Evolutionary conservation across 2,797 vertebrate species (phyloP).

Genomic region (Peromyscus aztecus): DNA sequence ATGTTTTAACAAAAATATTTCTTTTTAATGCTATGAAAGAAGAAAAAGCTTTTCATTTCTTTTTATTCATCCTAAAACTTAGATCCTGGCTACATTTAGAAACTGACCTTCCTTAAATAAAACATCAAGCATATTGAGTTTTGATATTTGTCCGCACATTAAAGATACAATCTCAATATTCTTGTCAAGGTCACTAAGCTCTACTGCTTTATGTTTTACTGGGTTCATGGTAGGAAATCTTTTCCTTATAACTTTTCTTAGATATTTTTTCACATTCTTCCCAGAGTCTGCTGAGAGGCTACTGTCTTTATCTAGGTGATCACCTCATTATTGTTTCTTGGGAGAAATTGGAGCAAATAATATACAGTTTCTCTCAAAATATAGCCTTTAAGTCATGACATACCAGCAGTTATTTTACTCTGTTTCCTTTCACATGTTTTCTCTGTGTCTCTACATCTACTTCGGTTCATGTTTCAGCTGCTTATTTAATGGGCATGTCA

Average conservation of each 20-base stretch:
- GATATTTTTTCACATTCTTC: background rate
- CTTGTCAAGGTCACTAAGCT: background rate
- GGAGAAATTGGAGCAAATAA: background rate
- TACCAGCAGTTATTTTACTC: background rate
- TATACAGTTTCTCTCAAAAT: background rate
- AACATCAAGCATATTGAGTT: background rate
- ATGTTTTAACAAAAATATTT: conserved; percentile 13
- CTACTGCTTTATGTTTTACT: background rate
- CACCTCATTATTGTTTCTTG: background rate
- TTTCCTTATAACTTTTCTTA: background rate
- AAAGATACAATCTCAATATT: background rate
- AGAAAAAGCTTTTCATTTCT: background rate
- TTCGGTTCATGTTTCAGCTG: background rate
- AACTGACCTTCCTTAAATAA: background rate
- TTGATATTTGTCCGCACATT: background rate
- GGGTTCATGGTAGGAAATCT: background rate
- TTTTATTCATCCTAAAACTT: background rate
- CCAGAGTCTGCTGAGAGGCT: background rate
- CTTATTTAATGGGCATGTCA: background rate
- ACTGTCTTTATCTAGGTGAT: background rate
- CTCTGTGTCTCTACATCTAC: background rate
- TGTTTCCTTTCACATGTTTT: background rate
- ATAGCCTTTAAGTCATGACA: background rate
- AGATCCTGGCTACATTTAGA: background rate
- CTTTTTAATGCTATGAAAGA: background rate